These are phyloP conservation scores for Crotophaga sulcirostris DNA, from an alignment of 2,113 vertebrate genomes.

Conservation along the genomic window DNA sequence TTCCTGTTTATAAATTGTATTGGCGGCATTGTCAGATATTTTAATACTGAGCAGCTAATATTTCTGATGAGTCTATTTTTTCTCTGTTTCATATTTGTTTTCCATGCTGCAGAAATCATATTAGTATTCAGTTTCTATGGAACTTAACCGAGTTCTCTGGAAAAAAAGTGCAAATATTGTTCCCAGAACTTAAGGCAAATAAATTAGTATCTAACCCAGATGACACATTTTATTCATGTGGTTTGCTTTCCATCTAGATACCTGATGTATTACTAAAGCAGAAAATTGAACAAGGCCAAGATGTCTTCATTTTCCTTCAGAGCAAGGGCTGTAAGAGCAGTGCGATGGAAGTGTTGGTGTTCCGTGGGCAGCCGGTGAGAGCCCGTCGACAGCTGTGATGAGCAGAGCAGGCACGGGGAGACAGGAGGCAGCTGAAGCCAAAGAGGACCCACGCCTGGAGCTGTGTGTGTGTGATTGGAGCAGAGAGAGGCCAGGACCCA, in stretches of 20 bases:
- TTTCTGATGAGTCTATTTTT: slow-evolving; percentile 28
- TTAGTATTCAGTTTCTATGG: slow-evolving; percentile 26
- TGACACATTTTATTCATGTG: background rate
- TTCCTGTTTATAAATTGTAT: slow-evolving; percentile 32
- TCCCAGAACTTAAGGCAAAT: slow-evolving; percentile 4
- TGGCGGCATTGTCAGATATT: background rate
- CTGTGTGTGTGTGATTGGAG: slow-evolving; percentile 56
- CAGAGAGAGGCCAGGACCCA: slow-evolving; percentile 67
- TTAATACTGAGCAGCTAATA: background rate
- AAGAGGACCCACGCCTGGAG: slow-evolving; percentile 62
- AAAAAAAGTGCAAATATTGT: slow-evolving; percentile 31
- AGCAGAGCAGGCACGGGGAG: slow-evolving; percentile 53
- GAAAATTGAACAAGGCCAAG: slow-evolving; percentile 72
- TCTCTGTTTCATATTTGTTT: slow-evolving; percentile 1
- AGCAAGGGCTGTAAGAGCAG: slow-evolving; percentile 42
- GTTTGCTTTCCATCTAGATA: slow-evolving; percentile 69
- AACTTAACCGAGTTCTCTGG: background rate
- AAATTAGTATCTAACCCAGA: background rate
- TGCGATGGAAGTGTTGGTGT: slow-evolving; percentile 19
- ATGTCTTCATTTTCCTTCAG: slow-evolving; percentile 79
- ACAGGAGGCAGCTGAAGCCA: slow-evolving; percentile 62
- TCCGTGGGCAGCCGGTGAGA: slow-evolving; percentile 41
- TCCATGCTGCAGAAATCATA: slow-evolving; percentile 6
- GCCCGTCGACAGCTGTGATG: slow-evolving; percentile 62
- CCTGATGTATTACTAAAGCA: slow-evolving; percentile 69